Evolutionary conservation across 2,888 invertebrate species (phyloP), one percentile per base, ranked within the genome.

Genomic region (Clivina fossor): DNA sequence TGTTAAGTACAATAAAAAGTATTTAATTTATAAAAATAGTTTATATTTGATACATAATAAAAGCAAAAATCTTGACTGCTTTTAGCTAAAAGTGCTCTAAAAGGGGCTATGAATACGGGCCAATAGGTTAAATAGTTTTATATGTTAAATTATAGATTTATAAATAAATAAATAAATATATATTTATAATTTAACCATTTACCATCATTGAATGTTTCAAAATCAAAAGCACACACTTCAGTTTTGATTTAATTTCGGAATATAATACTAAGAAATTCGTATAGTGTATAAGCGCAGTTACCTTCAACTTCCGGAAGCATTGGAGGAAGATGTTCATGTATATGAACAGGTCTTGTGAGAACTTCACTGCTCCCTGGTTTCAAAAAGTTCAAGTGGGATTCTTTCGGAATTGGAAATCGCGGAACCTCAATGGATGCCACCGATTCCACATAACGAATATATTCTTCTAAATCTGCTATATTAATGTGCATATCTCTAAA

Each of bases 281-380:
- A 50, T 22, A 24, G 13, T 11, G 49, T 18, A 19, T 60, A 49
- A 35, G 33, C 26, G 16, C 35, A 37, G 43, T 62, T 72, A 79
- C 81, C 84, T 74, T 83, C 84, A 51, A 78, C 72, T 61, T 82
- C 78, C 13, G 89, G 88, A 69, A 87, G 85, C 86, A 94, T 93
- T 2, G 93, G 90, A 26, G 95, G 95, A 64, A 96, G 78, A 74
- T 96, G 90, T 69, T 93, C 93, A 69, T 91, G 90, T 41, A 95
- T 85, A 74, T 94, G 89, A 65, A 95, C 88, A 3, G 93, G 91
- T 64, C 95, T 80, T 1, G 90, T 90, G 22, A 93, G 82, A 9
- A 93, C 91, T 77, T 96, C 95, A 71, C 87, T 83, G 68, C 91
- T 90, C n/a, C 93, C 93, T 9, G 92, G 92, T 74, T 93, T 93